Base-by-base conservation (phyloP, 2,113 vertebrate species). In the Lepisosteus osseus region DNA sequence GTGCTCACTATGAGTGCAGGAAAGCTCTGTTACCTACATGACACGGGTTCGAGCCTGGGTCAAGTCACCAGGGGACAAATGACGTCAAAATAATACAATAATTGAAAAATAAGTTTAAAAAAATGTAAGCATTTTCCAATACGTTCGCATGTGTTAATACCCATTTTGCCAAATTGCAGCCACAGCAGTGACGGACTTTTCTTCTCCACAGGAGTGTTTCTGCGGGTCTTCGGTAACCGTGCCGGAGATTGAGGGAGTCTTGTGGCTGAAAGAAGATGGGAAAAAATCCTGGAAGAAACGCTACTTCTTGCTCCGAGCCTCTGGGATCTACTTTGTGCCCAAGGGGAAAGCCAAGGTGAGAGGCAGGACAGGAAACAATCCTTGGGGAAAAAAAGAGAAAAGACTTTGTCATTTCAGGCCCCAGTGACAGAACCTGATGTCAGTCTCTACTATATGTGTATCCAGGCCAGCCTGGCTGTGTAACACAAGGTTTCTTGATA, bases 281-380 rank as follows among this genome's bases (percentile, higher is more conserved):
- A 99, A 97, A 79, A 99, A 99, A 83, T 98, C 97, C 12, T 99
- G 97, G 97, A 98, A 98, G 86, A 99, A 99, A 70, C 94, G 97
- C 65, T 98, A 98, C 77, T 98, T 99, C 87, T 94, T 99, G 69
- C 92, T 99, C 65, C 85, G 97, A 73, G 97, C 97, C 54, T 99
- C 97, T 70, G 97, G 97, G 72, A 95, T 99, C 82, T 99, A 99
- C 84, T 99, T 97, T 69, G 96, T 99, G 72, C 97, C 97, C 56
- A 99, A 99, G 89, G 97, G 97, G 78, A 99, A 99, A 85, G 95
- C 96, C 59, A 99, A 98, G 95, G 97, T 99, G 70, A 70, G 86
- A 73, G 17, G 3, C 41, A 44, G 41, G 15, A 13, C 29, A 17
- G 15, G 15, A 17, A 17, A 17, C 15, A 17, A 17, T 17, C 15